A percentile compares a stretch with the other conserved stretches of the same genome.
These are phyloP conservation scores for Planiliza haematocheilus DNA, from an alignment of 2,113 vertebrate genomes.

Conservation along the genomic window DNA sequence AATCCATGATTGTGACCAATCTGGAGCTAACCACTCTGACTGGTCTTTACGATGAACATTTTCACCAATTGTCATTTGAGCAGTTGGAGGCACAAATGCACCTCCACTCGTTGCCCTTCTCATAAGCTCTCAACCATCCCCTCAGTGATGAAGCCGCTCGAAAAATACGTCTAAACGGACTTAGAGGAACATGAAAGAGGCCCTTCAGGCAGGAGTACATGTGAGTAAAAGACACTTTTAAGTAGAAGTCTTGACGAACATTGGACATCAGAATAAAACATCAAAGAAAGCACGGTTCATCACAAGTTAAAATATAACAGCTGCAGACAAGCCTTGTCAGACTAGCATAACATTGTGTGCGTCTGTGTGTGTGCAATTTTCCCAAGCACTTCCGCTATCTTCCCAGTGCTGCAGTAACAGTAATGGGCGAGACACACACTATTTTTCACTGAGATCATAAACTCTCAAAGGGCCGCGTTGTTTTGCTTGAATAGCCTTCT, in stretches of 20 bases:
- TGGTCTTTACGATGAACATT: slow-evolving; percentile 1
- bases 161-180: slow-evolving; percentile 11
- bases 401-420: slow-evolving; percentile 12
- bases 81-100: slow-evolving; percentile 8
- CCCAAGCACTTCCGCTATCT: background rate
- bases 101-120: background rate
- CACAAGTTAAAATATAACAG: slow-evolving; percentile 7
- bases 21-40: background rate
- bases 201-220: slow-evolving; percentile 23
- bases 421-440: slow-evolving; percentile 25
- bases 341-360: background rate
- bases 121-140: background rate
- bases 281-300: slow-evolving; percentile 10
- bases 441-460: slow-evolving; percentile 50
- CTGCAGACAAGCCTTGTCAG: slow-evolving; percentile 15
- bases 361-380: background rate
- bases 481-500: slow-evolving; percentile 64
- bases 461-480: slow-evolving; percentile 70
- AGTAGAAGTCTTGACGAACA: slow-evolving; percentile 16
- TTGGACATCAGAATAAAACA: slow-evolving; percentile 31
- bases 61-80: slow-evolving; percentile 5
- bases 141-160: slow-evolving; percentile 13
- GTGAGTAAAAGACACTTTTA: slow-evolving; percentile 26
- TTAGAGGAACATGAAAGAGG: slow-evolving; percentile 24
- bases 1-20: background rate